These are phyloP conservation scores for Rhamphomyia laevipes DNA, from an alignment of 2,888 invertebrate species.

Conservation along the genomic window DNA sequence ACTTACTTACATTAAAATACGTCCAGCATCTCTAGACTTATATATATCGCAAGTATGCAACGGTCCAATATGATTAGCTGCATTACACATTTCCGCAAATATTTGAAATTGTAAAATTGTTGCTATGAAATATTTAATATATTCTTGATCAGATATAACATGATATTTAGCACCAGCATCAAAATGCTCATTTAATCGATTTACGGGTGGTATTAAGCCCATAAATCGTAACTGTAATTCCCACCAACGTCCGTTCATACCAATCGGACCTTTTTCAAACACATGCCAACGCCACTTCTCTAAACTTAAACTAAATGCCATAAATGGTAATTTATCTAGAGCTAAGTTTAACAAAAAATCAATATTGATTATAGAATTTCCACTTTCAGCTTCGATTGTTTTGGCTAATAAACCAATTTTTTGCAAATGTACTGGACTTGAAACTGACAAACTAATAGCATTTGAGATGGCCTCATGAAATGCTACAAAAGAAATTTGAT, in stretches of 20 bases:
- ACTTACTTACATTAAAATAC: constrained; percentile 49
- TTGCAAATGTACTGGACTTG: constrained; percentile 63
- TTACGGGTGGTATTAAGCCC: constrained; percentile 60
- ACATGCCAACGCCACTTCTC: constrained; percentile 78
- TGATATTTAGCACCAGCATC: constrained; percentile 79
- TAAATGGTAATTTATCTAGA: constrained; percentile 61
- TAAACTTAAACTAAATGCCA: constrained; percentile 69
- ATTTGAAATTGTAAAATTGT: constrained; percentile 77
- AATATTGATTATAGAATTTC: constrained; percentile 24
- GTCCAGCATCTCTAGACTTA: constrained; percentile 65
- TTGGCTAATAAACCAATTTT: constrained; percentile 54
- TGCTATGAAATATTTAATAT: constrained; percentile 69
- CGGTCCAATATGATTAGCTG: constrained; percentile 58
- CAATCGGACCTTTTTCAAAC: constrained; percentile 58
- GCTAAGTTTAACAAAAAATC: constrained; percentile 59
- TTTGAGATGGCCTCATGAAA: constrained; percentile 81
- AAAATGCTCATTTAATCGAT: constrained; percentile 61
- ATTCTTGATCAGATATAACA: constrained; percentile 60
- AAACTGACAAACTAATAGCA: constrained; percentile 62
- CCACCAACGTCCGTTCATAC: constrained; percentile 68
- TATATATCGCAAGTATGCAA: constrained; percentile 75
- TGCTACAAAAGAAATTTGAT: constrained; percentile 40
- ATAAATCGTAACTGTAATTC: constrained; percentile 57
- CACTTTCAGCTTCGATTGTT: constrained; percentile 38
- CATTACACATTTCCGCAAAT: constrained; percentile 62